These are phyloP conservation scores for Syngnathus typhle DNA, from an alignment of 2,113 vertebrate species.

Conservation along the genomic window DNA sequence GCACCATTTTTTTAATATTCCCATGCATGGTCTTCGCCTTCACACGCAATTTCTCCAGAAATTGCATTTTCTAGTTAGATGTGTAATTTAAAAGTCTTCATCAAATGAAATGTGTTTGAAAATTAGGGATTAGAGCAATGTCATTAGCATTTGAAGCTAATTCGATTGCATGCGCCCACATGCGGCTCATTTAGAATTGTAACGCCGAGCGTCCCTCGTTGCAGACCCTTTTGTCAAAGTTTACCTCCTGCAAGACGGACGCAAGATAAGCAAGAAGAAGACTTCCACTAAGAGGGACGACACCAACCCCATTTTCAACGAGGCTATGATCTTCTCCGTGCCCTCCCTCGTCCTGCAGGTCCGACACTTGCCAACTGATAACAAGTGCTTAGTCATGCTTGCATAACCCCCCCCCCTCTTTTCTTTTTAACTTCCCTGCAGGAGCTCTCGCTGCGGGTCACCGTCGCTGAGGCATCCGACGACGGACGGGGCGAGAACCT, in stretches of 20 bases:
- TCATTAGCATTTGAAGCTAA: constrained; percentile 5
- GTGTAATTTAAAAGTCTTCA: background rate
- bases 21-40: too few species aligned
- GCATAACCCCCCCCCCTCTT: background rate
- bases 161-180: constrained; percentile 5
- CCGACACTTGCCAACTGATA: background rate
- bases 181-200: background rate
- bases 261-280: constrained; percentile 99
- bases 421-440: constrained; percentile 45
- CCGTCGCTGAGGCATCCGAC: constrained; percentile 85
- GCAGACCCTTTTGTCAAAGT: constrained; percentile 97
- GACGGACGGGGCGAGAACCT: constrained; percentile 85
- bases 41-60: too few species aligned
- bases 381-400: background rate
- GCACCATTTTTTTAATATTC: too few species aligned
- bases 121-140: background rate
- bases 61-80: background rate
- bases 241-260: constrained; percentile 93
- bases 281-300: constrained; percentile 89
- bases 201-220: background rate
- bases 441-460: constrained; percentile 93
- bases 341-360: constrained; percentile 92
- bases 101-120: background rate
- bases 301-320: constrained; percentile 93
- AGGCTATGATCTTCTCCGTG: constrained; percentile 99